These are phyloP conservation scores for Gryllus longicercus DNA, from an alignment of 2,888 invertebrate genomes.

Conservation along the genomic window DNA sequence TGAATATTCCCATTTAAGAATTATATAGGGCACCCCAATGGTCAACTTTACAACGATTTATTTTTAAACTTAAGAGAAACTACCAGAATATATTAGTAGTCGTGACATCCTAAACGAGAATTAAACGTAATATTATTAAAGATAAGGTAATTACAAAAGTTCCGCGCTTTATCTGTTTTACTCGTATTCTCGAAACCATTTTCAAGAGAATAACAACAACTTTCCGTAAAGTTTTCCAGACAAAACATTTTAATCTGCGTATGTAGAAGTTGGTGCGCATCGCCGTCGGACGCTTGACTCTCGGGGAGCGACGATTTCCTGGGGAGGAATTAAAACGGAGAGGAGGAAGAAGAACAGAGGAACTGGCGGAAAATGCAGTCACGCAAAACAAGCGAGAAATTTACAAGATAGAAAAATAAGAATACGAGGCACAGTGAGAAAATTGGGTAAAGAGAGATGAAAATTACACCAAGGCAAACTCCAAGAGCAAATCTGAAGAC, in stretches of 20 bases:
- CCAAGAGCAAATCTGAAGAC: too few species aligned
- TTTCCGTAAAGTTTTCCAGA: not conserved
- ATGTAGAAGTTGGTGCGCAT: not conserved
- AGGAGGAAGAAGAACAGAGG: too few species aligned
- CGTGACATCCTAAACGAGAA: constrained; percentile 2
- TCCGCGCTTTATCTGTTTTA: not conserved
- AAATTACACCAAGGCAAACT: too few species aligned
- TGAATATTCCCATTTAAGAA: too few species aligned
- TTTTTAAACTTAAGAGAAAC: not conserved
- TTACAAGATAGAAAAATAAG: too few species aligned
- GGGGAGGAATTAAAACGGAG: too few species aligned
- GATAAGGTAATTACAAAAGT: constrained; percentile 2
- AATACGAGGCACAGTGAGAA: too few species aligned
- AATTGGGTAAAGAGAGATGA: too few species aligned
- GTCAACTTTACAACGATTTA: not conserved
- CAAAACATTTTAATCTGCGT: constrained; percentile 17
- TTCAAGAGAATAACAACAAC: constrained; percentile 10
- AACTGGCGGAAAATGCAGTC: too few species aligned
- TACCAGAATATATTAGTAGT: not conserved
- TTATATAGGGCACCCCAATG: not conserved
- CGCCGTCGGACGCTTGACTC: too few species aligned
- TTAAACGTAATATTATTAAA: constrained; percentile 1
- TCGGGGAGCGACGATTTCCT: too few species aligned
- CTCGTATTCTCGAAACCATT: not conserved
- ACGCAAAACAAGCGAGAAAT: too few species aligned